Conservation (phyloP, 2,888 invertebrate genomes). For the Eucera pruinosa region DNA sequence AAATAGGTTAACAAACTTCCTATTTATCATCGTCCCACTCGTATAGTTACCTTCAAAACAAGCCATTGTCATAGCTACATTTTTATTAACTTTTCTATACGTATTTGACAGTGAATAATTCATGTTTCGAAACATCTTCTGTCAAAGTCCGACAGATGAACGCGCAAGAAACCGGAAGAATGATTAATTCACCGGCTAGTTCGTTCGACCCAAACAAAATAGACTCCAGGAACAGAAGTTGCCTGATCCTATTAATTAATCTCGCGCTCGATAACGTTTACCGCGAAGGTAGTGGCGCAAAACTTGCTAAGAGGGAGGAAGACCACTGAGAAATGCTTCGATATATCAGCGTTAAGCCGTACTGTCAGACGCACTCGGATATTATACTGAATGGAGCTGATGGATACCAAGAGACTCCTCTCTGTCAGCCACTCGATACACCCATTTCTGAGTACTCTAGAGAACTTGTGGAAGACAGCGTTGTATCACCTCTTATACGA, state of each 20-base stretch:
- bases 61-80: background rate
- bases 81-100: background rate
- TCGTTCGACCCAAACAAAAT: background rate
- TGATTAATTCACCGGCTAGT: slow-evolving; percentile 27
- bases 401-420: slow-evolving; percentile 74
- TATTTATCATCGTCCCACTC: too few relatives aligned
- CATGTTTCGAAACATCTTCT: background rate
- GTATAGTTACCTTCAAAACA: background rate
- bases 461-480: background rate
- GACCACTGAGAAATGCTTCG: slow-evolving; percentile 75
- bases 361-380: slow-evolving; percentile 74
- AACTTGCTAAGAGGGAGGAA: slow-evolving; percentile 60
- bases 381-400: slow-evolving; percentile 74
- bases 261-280: slow-evolving; percentile 45
- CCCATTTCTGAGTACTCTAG: slow-evolving; percentile 43
- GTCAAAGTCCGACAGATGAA: background rate
- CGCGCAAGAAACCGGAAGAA: slow-evolving; percentile 10
- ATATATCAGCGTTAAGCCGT: slow-evolving; percentile 76
- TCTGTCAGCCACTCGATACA: slow-evolving; percentile 70
- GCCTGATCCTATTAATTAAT: slow-evolving; percentile 55
- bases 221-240: slow-evolving; percentile 14
- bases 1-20: too few relatives aligned
- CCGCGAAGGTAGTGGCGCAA: slow-evolving; percentile 56
- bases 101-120: background rate
- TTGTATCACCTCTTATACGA: background rate